Base-by-base conservation (phyloP, 2,888 invertebrate species). In the Alitta virens region DNA sequence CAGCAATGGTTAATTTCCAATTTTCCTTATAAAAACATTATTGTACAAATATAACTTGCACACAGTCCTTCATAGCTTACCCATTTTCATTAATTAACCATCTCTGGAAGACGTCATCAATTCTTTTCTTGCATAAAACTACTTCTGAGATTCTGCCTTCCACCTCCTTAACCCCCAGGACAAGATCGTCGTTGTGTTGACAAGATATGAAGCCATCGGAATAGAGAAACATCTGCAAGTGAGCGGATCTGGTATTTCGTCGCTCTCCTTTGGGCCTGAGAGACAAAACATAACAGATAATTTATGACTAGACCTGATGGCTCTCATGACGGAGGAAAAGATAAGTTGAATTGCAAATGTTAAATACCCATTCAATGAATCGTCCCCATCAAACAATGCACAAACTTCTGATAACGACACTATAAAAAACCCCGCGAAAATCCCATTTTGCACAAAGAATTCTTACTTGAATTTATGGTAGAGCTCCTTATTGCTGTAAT, bases 61-160 rank as follows among this genome's bases (percentile, higher is more conserved):
- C n/a, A n/a, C n/a, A n/a, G n/a, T n/a, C n/a, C n/a, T n/a, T n/a
- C n/a, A n/a, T n/a, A 33, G 5, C 74, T 65, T 63, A 80, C 79
- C 79, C 79, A 69, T 78, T 76, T 58, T 74, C 73, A 54, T 71
- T 72, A 60, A 80, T 72, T 27, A 73, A 55, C 79, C 80, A 81
- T 24, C 74, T 71, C 65, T 81, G 80, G 60, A 71, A 68, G 61
- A 79, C 71, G 65, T 80, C 78, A 56, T 81, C 80, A 1, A 75
- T 74, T 42, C 70, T 66, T 12, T 74, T 69, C 58, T 75, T 78
- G 46, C 72, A 75, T 38, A 81, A 70, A 40, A 76, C 63, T 24
- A 81, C 78, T 58, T 78, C 76, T 3, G 69, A 69, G 7, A 71
- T 67, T n/a, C 75, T 65, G 16, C 78, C 75, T 52, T 80, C 79